Evolutionary conservation across 2,113 vertebrate species (phyloP), one percentile per base, ranked within the genome.

Genomic region (Myxocyprinus asiaticus): DNA sequence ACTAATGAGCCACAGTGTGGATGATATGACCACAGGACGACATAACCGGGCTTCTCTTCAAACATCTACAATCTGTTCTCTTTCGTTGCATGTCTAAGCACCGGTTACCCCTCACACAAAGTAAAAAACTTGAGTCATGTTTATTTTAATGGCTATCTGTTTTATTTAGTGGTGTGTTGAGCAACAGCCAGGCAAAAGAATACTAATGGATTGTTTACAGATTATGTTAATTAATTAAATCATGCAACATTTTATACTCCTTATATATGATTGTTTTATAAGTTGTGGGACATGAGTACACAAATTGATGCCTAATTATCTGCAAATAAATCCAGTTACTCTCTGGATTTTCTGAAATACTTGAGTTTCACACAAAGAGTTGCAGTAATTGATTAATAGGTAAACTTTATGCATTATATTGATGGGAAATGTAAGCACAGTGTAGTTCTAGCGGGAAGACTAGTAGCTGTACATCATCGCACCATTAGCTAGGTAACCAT

Each of bases 1-100:
- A 66, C 64, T 73, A 76, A 85, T 72, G 71, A 68, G 74, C 61
- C 55, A 59, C 53, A 7, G 3, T 42, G 70, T 45, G 47, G 17
- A 68, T 0, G 63, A 44, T 33, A 53, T 80, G 84, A 78, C 56
- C 65, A 79, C 51, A 67, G 58, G 42, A 67, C n/a, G 71, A 64
- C 53, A 44, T 50, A 42, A 51, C n/a, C 64, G 50, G 42, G 44
- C 66, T 68, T 14, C 71, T 76, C 47, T 47, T 76, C 55, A 67
- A 79, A 62, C 67, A 76, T 78, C 59, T 56, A 76, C 78, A 82
- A 80, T 82, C 78, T 81, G 80, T 67, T 76, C 50, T 81, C 43
- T 33, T 33, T 76, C 48, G 76, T 76, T 78, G 66, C 59, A 11
- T 71, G 56, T 66, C 45, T 45, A 68, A 65, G 59, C 70, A 67